Conservation (phyloP, 2,797 vertebrate species). For the Acanthornis magna region DNA sequence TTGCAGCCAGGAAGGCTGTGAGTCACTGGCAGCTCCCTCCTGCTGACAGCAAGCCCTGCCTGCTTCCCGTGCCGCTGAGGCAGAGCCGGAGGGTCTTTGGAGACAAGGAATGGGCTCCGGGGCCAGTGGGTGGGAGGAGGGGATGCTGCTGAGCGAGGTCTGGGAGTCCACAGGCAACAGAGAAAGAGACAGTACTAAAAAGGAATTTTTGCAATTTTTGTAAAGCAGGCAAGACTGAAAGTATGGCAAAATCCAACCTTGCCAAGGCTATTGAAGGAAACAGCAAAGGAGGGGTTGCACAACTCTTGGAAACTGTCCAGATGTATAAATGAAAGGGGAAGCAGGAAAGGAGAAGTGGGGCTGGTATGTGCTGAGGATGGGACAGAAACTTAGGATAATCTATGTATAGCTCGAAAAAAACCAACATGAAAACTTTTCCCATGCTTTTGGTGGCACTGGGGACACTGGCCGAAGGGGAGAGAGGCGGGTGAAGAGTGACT, state of each 20-base stretch:
- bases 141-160: background rate
- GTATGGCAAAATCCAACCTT: background rate
- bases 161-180: background rate
- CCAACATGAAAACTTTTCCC: background rate
- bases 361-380: background rate
- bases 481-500: background rate
- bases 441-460: background rate
- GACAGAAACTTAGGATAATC: background rate
- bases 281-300: background rate
- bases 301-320: background rate
- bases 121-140: background rate
- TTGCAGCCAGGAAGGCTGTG: background rate
- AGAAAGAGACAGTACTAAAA: background rate
- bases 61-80: accelerated
- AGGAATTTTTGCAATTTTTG: background rate
- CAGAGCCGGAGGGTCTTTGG: background rate
- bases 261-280: background rate
- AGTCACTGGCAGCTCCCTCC: constrained; percentile 1
- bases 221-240: background rate
- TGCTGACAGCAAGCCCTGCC: background rate
- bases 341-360: background rate
- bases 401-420: background rate
- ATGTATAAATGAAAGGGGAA: background rate
- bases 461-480: background rate
- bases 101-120: accelerated